Conservation (phyloP, 1,140 invertebrate genomes). For the Probaryconus sp. region DNA sequence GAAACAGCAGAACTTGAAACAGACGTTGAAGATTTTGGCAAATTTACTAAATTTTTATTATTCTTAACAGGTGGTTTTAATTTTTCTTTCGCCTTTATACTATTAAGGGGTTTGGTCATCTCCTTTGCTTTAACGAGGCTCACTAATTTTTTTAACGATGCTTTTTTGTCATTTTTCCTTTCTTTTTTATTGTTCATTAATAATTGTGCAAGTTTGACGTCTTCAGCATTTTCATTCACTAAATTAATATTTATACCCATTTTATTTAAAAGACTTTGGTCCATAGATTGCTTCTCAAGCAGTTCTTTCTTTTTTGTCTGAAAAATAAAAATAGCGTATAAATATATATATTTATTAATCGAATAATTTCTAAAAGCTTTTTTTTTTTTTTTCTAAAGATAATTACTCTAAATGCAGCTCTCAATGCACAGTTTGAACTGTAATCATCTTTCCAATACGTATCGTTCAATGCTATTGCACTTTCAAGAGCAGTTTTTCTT, state of each 20-base stretch:
- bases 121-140: constrained; percentile 65
- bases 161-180: constrained; percentile 57
- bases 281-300: constrained; percentile 82
- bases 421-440: constrained; percentile 88
- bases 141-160: constrained; percentile 66
- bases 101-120: too few species aligned
- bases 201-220: constrained; percentile 87
- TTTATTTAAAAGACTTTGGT: constrained; percentile 86
- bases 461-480: constrained; percentile 88
- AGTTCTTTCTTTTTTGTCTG: constrained; percentile 87
- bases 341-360: too few species aligned
- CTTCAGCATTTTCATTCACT: constrained; percentile 88
- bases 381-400: too few species aligned
- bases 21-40: constrained; percentile 51
- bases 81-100: constrained; percentile 58
- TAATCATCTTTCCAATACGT: constrained; percentile 93
- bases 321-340: constrained; percentile 70
- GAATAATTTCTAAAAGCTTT: too few species aligned
- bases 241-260: constrained; percentile 88
- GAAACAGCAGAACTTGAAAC: constrained; percentile 20
- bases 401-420: constrained; percentile 89
- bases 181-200: constrained; percentile 74
- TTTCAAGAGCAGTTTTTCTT: constrained; percentile 84
- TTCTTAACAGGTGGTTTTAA: constrained; percentile 10
- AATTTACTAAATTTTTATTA: constrained; percentile 27